These are phyloP conservation scores for Ivindomyrus marchei DNA, from an alignment of 2,113 vertebrate species.

Conservation along the genomic window DNA sequence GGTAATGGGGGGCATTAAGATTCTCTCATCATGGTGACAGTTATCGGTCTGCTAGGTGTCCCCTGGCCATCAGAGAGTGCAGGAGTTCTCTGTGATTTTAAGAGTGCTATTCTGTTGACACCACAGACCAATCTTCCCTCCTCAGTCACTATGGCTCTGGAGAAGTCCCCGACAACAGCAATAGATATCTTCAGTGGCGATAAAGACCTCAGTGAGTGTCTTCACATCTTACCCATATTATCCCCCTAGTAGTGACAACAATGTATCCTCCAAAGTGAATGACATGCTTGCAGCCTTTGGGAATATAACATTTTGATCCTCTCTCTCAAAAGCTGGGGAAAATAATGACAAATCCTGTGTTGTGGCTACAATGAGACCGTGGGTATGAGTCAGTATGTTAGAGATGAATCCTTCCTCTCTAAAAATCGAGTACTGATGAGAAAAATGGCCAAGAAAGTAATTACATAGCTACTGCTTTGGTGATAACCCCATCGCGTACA, in stretches of 20 bases:
- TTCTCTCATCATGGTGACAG: not conserved
- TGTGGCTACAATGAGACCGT: not conserved
- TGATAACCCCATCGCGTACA: not conserved
- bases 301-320: not conserved
- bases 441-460: not conserved
- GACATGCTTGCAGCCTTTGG: not conserved
- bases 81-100: not conserved
- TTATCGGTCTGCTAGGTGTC: not conserved
- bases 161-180: not conserved
- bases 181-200: not conserved
- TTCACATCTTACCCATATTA: not conserved
- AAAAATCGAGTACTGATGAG: not conserved
- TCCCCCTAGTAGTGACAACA: not conserved
- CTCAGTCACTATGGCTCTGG: not conserved
- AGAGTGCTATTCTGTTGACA: not conserved
- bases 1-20: not conserved
- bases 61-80: not conserved
- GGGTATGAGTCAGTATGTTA: not conserved
- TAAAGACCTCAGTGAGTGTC: not conserved
- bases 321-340: not conserved
- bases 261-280: not conserved
- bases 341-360: not conserved
- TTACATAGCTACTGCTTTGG: not conserved
- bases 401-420: not conserved
- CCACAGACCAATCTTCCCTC: not conserved